phyloP scores from a whole-genome alignment of 2,113 vertebrate genomes.

The Daphoenositta chrysoptera region DNA sequence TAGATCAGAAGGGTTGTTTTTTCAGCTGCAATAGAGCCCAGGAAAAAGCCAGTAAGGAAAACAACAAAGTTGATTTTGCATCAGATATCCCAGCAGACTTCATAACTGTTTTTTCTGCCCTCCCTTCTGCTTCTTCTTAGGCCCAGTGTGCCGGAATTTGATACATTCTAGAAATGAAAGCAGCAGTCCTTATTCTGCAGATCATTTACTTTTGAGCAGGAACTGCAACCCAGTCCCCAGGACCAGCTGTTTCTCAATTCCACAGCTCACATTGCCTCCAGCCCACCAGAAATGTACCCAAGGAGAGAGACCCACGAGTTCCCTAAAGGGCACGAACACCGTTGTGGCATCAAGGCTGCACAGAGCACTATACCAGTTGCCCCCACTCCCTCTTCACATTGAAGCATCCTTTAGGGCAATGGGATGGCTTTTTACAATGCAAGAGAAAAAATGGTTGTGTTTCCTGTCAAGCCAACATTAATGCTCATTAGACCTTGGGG shows the following conservation, averaged over 20 bases:
- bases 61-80: slow-evolving; percentile 70
- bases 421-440: not conserved
- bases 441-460: not conserved
- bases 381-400: not conserved
- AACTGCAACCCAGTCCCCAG: not conserved
- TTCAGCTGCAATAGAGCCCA: slow-evolving; percentile 74
- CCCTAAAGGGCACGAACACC: not conserved
- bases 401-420: not conserved
- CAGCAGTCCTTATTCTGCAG: not conserved
- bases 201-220: not conserved
- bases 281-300: not conserved
- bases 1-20: slow-evolving; percentile 74
- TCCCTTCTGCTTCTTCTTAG: slow-evolving; percentile 53
- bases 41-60: slow-evolving; percentile 69
- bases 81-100: slow-evolving; percentile 66
- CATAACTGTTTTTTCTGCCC: slow-evolving; percentile 49
- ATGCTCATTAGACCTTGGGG: fast-evolving
- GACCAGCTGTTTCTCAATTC: not conserved
- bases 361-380: not conserved
- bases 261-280: not conserved
- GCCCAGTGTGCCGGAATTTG: slow-evolving; percentile 28
- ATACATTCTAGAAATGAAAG: slow-evolving; percentile 64
- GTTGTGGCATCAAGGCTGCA: not conserved
- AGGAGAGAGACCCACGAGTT: not conserved
- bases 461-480: not conserved